Percentiles rank a stretch among this genome's conserved stretches.
Conservation (phyloP, 2,113 vertebrate genomes). For the Tragelaphus scriptus region DNA sequence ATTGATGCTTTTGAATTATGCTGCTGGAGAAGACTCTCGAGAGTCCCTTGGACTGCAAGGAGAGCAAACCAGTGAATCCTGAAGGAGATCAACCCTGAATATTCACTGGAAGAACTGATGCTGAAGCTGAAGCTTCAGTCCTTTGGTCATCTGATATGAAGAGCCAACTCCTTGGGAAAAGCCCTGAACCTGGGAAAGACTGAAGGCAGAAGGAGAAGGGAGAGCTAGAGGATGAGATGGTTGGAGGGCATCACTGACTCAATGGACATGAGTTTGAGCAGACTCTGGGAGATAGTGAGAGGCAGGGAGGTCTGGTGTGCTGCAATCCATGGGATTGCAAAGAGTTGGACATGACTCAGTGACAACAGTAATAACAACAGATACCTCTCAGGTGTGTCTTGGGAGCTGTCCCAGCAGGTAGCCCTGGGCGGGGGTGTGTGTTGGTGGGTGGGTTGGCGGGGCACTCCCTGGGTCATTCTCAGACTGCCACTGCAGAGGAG, state of each 20-base stretch:
- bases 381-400: neutral
- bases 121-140: neutral
- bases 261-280: neutral
- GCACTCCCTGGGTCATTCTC: neutral
- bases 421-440: neutral
- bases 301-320: neutral
- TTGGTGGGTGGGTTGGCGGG: neutral
- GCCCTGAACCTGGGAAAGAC: neutral
- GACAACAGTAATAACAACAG: neutral
- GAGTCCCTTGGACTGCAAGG: neutral
- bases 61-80: neutral
- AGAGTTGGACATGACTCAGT: neutral
- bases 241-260: neutral
- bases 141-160: neutral
- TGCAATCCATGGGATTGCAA: neutral
- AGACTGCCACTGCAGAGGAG: too few species aligned
- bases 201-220: neutral
- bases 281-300: neutral
- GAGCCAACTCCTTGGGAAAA: neutral
- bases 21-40: neutral
- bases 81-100: neutral
- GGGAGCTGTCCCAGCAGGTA: neutral
- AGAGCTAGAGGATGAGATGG: neutral
- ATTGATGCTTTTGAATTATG: neutral
- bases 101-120: neutral